Evolutionary conservation across 2,797 vertebrate genomes (phyloP).

Genomic region (Dermochelys coriacea): DNA sequence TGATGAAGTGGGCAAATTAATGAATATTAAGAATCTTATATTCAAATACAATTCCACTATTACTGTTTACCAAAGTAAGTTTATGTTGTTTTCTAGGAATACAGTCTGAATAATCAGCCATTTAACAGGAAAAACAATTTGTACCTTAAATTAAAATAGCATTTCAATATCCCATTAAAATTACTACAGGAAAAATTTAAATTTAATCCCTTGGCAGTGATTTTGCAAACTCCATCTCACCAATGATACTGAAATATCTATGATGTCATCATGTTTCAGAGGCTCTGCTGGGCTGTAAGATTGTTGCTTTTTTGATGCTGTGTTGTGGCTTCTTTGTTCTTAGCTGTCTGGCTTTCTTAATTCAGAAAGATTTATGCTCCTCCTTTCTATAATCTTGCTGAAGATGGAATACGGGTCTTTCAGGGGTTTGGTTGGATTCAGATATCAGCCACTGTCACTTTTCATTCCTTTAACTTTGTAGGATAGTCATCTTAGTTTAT

Average conservation of each 20-base stretch:
- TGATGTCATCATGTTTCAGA: not conserved
- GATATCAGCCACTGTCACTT: not conserved
- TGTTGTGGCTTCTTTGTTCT: not conserved
- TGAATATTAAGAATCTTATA: not conserved
- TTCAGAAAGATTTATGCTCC: not conserved
- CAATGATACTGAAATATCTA: fast-evolving
- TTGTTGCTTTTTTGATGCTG: not conserved
- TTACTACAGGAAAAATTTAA: not conserved
- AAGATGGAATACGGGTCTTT: not conserved
- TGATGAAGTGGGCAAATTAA: not conserved
- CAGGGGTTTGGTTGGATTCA: not conserved
- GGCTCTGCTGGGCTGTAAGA: fast-evolving
- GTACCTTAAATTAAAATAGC: constrained; percentile 21
- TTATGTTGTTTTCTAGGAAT: constrained; percentile 28
- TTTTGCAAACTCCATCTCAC: not conserved
- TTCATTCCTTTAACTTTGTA: not conserved
- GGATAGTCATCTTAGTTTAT: not conserved
- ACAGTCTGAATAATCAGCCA: not conserved
- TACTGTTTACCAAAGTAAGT: constrained; percentile 32
- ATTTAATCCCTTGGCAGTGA: not conserved
- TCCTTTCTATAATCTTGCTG: not conserved
- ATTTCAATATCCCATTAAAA: not conserved
- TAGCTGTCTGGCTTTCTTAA: not conserved
- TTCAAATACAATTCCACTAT: not conserved
- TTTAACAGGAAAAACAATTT: not conserved